Base-by-base conservation (phyloP, 2,113 vertebrate genomes). In the Onychorhynchus coronatus region DNA sequence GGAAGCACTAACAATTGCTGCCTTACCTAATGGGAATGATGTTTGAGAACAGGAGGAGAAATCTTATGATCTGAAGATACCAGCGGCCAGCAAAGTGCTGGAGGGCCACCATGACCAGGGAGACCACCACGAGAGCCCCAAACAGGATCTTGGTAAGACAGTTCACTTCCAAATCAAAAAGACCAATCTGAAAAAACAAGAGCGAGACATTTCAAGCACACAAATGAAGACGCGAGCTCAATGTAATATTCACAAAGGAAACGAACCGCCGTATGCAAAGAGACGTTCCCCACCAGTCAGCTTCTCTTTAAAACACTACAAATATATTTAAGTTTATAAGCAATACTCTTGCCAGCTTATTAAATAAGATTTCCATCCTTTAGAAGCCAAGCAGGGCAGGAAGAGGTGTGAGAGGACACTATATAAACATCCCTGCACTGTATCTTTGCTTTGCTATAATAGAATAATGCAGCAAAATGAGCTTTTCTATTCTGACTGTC, bases 11-110 rank as follows among this genome's bases (percentile, higher is more conserved):
- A 2, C 6, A 0, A 25, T 31, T 42, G 25, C 8, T 0, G 35
- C 56, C 97, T 56, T 19, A 99, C 99, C 99, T 99, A 72, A 99
- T 99, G 85, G 99, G 99, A 52, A 99, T 99, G 61, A 99, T 99
- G 96, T 99, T 99, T 27, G 99, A 99, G 89, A 99, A 99, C 14
- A 99, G 97, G 59, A 99, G 98, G 19, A 99, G 98, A 97, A 99
- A 99, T 44, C 99, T 98, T 95, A 99, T 98, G 93, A 99, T 99
- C 98, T 99, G 99, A 11, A 99, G 99, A 97, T 99, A 99, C 99
- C 99, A 99, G 14, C 99, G 99, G 4, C 99, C 99, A 0, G 99
- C 98, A 1, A 99, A 99, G 96, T 99, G 99, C 97, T 99, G 99
- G 1, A 99, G 99, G 8, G 99, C 99, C 59, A 99, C 99, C 99